Conservation (phyloP, 2,888 invertebrate genomes). For the Timema cristinae region DNA sequence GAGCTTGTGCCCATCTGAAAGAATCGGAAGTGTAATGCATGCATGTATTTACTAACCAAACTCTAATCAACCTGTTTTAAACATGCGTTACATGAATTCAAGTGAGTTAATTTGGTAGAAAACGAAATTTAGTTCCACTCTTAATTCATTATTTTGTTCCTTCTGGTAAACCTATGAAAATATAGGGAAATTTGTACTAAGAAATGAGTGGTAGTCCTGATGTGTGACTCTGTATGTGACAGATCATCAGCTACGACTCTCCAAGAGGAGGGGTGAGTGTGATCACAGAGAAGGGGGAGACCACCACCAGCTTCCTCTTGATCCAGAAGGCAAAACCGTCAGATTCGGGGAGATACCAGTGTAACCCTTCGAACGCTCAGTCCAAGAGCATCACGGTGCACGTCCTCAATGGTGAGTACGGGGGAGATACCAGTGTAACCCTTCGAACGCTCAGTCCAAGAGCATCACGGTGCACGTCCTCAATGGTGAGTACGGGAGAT, state of each 20-base stretch:
- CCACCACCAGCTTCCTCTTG: slow-evolving; percentile 82
- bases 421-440: slow-evolving; percentile 76
- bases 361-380: slow-evolving; percentile 91
- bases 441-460: slow-evolving; percentile 87
- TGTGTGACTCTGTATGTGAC: slow-evolving; percentile 38
- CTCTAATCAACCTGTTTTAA: too few relatives aligned
- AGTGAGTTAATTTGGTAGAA: too few relatives aligned
- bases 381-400: slow-evolving; percentile 87
- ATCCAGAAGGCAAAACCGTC: slow-evolving; percentile 82
- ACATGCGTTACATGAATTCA: too few relatives aligned
- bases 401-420: slow-evolving; percentile 77
- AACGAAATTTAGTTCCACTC: too few relatives aligned
- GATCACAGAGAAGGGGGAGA: slow-evolving; percentile 86
- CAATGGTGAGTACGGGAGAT: slow-evolving; percentile 69
- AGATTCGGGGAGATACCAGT: slow-evolving; percentile 88
- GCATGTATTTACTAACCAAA: too few relatives aligned
- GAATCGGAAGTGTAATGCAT: too few relatives aligned
- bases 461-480: slow-evolving; percentile 86
- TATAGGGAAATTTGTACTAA: neutral
- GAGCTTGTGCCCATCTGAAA: too few relatives aligned
- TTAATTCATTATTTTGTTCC: neutral
- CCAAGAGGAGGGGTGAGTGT: slow-evolving; percentile 87
- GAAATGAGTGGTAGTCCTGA: neutral
- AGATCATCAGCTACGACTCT: slow-evolving; percentile 94
- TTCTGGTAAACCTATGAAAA: neutral